Conservation (phyloP, 2,113 vertebrate species). For the Planiliza haematocheilus region DNA sequence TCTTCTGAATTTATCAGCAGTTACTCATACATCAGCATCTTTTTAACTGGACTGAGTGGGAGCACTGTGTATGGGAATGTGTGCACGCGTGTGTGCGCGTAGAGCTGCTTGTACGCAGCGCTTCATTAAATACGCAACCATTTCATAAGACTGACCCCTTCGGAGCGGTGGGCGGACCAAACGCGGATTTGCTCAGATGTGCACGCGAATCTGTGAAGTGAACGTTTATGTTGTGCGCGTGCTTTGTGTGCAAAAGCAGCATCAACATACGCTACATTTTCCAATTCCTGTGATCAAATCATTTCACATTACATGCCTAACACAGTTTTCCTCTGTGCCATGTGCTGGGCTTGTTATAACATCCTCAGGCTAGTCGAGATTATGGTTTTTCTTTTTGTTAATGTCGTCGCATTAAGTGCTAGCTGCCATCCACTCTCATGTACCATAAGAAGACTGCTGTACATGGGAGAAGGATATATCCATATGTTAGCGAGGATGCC, state of each 20-base stretch:
- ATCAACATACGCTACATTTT: slow-evolving; percentile 29
- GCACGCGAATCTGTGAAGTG: slow-evolving; percentile 57
- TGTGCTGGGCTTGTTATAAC: slow-evolving; percentile 48
- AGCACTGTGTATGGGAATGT: slow-evolving; percentile 44
- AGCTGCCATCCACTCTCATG: slow-evolving; percentile 17
- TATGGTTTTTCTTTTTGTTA: slow-evolving; percentile 42
- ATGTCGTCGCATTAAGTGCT: slow-evolving; percentile 54
- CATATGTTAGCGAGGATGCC: slow-evolving; percentile 64
- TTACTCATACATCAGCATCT: slow-evolving; percentile 78
- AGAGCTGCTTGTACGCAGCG: slow-evolving; percentile 39
- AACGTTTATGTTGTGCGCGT: slow-evolving; percentile 45
- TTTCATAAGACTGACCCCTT: slow-evolving; percentile 75
- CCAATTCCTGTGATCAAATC: slow-evolving; percentile 47
- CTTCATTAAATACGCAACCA: slow-evolving; percentile 75
- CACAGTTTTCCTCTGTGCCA: slow-evolving; percentile 20
- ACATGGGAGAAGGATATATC: slow-evolving; percentile 57
- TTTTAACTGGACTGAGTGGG: slow-evolving; percentile 75
- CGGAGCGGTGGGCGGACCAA: slow-evolving; percentile 71
- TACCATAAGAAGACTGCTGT: slow-evolving; percentile 38
- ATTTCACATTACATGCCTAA: slow-evolving; percentile 40
- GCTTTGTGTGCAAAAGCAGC: slow-evolving; percentile 8
- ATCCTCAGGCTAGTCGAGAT: slow-evolving; percentile 45
- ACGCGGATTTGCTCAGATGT: slow-evolving; percentile 67
- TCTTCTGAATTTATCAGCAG: slow-evolving; percentile 71
- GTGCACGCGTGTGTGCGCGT: slow-evolving; percentile 11